phyloP scores from a whole-genome alignment of 2,113 vertebrate species.

The Malurus cyaneus region DNA sequence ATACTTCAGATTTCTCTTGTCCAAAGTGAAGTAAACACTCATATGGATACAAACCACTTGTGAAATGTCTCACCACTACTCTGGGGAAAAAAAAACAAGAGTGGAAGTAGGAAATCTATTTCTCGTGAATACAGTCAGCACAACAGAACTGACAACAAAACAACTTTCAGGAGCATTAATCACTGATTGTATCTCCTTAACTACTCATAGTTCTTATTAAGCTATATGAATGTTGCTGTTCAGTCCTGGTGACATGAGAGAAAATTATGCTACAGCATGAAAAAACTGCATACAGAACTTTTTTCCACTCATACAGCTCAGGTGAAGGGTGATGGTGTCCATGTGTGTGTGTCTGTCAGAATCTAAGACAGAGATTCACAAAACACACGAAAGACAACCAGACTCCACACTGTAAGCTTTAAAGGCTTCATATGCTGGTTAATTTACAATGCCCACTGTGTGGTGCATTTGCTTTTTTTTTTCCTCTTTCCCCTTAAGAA shows the following conservation, averaged over 20 bases:
- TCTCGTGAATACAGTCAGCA: not conserved
- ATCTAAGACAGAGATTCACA: not conserved
- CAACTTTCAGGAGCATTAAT: not conserved
- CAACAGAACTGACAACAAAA: not conserved
- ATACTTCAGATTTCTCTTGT: not conserved
- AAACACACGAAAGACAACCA: not conserved
- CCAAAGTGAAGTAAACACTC: not conserved
- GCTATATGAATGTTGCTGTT: not conserved
- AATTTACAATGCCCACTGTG: not conserved
- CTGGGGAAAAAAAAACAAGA: not conserved
- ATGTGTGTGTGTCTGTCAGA: not conserved
- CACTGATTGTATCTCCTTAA: not conserved
- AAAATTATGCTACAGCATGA: not conserved
- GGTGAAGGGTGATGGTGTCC: not conserved
- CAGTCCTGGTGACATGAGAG: not conserved
- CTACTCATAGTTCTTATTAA: not conserved
- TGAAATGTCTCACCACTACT: not conserved
- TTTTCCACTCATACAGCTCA: not conserved
- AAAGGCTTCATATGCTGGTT: not conserved
- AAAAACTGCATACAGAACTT: not conserved
- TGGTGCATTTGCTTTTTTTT: not conserved
- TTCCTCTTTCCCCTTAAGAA: not conserved
- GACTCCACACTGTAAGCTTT: not conserved
- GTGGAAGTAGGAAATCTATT: not conserved
- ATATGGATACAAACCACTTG: not conserved